These are phyloP conservation scores for Trachelus iudaicus DNA, from an alignment of 2,888 invertebrate genomes.

Conservation along the genomic window DNA sequence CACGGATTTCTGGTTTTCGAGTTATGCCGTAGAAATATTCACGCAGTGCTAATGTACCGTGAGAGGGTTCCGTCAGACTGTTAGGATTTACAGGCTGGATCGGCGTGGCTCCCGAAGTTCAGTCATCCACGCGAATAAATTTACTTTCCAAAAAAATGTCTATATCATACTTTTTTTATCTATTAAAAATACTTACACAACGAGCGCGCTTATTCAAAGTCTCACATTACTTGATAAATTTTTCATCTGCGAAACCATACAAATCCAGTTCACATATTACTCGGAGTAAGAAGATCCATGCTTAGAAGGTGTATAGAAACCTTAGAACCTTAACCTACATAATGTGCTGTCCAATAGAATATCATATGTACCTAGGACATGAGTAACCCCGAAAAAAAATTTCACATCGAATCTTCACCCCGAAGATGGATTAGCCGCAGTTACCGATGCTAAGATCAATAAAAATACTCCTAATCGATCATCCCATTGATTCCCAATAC, in stretches of 20 bases:
- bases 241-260: constrained; percentile 32
- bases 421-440: not conserved
- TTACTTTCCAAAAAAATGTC: not conserved
- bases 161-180: not conserved
- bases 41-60: not conserved
- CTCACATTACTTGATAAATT: constrained; percentile 29
- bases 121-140: not conserved
- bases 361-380: constrained; percentile 9
- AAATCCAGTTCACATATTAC: constrained; percentile 27
- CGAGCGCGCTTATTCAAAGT: constrained; percentile 10
- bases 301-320: constrained; percentile 34
- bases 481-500: not conserved
- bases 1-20: constrained; percentile 20
- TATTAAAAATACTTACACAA: not conserved
- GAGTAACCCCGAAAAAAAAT: not conserved
- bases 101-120: not conserved
- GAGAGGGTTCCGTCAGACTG: not conserved
- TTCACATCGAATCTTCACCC: not conserved
- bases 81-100: not conserved
- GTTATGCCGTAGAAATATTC: constrained; percentile 11
- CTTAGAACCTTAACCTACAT: constrained; percentile 28
- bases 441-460: not conserved
- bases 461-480: not conserved
- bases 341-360: constrained; percentile 27
- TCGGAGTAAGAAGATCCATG: constrained; percentile 25